phyloP scores from a whole-genome alignment of 2,797 vertebrate species.

The Corythornis leucogaster region DNA sequence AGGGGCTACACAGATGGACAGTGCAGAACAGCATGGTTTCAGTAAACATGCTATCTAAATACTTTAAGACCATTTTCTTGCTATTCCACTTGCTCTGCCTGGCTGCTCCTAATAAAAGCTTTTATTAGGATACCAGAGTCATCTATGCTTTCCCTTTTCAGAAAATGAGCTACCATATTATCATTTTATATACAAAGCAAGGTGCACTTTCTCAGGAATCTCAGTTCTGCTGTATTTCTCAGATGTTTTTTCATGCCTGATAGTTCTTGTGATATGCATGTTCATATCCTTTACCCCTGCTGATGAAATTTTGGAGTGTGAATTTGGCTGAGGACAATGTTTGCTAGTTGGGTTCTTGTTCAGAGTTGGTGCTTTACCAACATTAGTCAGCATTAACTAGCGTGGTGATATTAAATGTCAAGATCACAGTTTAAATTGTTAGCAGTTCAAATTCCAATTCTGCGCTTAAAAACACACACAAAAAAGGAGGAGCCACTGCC shows the following conservation, averaged over 20 bases:
- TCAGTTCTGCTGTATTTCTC: neutral
- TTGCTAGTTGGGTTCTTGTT: neutral
- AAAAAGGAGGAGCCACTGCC: neutral
- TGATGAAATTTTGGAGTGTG: neutral
- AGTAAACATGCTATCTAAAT: neutral
- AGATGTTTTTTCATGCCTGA: neutral
- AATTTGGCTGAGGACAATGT: neutral
- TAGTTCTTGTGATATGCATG: accelerated
- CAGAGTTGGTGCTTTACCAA: neutral
- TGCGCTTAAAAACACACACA: constrained; percentile 6
- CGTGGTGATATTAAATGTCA: neutral
- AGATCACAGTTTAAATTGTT: neutral
- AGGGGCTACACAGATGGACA: neutral
- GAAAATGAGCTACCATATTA: neutral
- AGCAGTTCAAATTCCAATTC: neutral
- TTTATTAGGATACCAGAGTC: neutral
- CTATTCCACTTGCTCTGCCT: neutral
- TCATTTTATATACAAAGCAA: neutral
- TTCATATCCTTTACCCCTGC: neutral
- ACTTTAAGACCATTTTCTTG: neutral
- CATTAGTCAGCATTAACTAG: neutral
- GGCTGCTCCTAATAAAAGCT: neutral
- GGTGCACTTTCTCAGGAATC: neutral
- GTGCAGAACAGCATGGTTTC: neutral
- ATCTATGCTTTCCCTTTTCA: neutral